phyloP scores from a whole-genome alignment of 2,888 invertebrate genomes.

The Trilocha varians region DNA sequence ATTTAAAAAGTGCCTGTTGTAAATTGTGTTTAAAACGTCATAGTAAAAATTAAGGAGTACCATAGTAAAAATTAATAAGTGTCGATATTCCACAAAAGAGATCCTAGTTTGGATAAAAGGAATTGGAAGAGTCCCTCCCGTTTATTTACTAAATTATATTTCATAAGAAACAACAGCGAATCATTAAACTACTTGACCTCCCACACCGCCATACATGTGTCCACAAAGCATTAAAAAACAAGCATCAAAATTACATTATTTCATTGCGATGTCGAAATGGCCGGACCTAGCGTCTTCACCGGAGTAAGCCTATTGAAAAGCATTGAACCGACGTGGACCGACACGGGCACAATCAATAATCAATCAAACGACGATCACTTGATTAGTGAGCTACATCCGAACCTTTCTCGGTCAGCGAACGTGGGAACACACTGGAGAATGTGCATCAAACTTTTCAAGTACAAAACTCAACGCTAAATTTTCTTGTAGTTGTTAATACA shows the following conservation, averaged over 20 bases:
- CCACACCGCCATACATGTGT: not conserved
- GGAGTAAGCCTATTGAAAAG: conserved; percentile 39
- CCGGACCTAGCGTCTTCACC: conserved; percentile 29
- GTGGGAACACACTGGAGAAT: conserved; percentile 38
- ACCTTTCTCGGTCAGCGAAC: conserved; percentile 37
- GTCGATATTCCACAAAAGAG: no score
- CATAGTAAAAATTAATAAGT: no score
- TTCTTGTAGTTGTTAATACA: not conserved
- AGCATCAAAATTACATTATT: not conserved
- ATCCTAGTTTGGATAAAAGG: no score
- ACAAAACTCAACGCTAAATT: not conserved
- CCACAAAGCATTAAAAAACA: not conserved
- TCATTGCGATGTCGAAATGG: conserved; percentile 20
- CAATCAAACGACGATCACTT: conserved; percentile 59
- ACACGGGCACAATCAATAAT: conserved; percentile 48
- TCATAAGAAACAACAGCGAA: no score
- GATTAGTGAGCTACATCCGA: conserved; percentile 37
- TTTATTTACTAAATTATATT: no score
- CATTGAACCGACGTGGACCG: conserved; percentile 28
- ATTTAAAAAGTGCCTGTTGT: no score
- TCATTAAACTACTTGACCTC: not conserved
- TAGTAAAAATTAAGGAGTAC: no score
- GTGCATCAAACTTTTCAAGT: conserved; percentile 10
- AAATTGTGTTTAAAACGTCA: no score
- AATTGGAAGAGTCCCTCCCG: no score